Evolutionary conservation across 2,113 vertebrate genomes (phyloP).

Genomic region (Alethe diademata): DNA sequence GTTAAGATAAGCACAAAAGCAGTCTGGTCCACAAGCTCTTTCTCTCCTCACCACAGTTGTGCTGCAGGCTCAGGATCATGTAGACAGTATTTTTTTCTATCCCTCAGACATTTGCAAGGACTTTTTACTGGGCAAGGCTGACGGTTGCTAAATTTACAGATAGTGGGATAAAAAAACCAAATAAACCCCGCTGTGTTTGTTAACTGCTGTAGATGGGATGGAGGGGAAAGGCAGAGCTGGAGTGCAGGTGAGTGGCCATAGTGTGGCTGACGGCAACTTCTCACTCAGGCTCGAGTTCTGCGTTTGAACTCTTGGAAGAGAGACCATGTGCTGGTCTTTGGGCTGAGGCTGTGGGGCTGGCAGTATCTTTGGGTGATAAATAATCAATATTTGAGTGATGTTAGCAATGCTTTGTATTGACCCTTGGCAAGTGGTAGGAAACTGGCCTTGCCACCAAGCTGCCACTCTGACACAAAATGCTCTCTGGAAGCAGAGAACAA

Average conservation of each 20-base stretch:
- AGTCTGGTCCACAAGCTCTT: background rate
- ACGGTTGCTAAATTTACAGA: background rate
- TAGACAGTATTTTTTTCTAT: background rate
- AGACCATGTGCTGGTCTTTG: background rate
- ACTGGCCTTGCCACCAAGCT: background rate
- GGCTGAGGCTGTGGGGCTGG: background rate
- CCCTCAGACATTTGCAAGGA: background rate
- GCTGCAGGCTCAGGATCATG: background rate
- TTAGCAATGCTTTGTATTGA: background rate
- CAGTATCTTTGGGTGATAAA: background rate
- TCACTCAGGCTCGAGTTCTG: background rate
- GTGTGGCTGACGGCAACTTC: background rate
- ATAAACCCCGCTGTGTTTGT: background rate
- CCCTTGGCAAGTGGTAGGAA: background rate
- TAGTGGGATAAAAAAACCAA: fast-evolving
- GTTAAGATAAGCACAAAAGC: background rate
- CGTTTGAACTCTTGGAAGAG: background rate
- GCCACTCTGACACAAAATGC: background rate
- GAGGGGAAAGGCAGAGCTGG: background rate
- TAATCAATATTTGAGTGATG: background rate
- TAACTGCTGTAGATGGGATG: background rate
- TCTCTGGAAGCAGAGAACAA: background rate
- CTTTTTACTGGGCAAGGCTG: background rate
- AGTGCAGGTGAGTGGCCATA: background rate
- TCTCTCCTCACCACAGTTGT: background rate